A percentile compares a stretch with the other conserved stretches of the same genome.
phyloP scores from a whole-genome alignment of 2,888 invertebrate species.

The Acanthosepion lycidas region DNA sequence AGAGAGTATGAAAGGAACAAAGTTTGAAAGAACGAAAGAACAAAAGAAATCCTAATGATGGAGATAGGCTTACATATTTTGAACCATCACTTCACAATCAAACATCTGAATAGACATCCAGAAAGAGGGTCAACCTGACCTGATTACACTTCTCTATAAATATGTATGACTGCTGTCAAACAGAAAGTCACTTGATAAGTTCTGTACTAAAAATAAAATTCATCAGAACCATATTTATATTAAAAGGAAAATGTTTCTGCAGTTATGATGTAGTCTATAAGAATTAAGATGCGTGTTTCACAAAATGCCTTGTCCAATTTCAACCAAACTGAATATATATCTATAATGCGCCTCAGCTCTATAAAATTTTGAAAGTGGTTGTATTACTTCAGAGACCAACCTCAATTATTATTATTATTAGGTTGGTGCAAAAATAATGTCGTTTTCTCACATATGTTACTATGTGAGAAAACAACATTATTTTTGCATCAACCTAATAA shows the following conservation, averaged over 20 bases:
- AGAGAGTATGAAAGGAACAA: too few species aligned
- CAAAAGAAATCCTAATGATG: too few species aligned
- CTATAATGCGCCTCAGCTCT: neutral
- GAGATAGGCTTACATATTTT: neutral
- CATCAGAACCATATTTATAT: neutral
- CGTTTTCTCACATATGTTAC: too few species aligned
- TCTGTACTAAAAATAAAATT: constrained; percentile 14
- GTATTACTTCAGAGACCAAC: neutral
- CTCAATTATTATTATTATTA: neutral
- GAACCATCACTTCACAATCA: neutral
- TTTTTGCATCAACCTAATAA: too few species aligned
- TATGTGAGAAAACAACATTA: too few species aligned
- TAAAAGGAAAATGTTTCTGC: neutral
- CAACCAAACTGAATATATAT: neutral
- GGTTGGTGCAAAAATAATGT: too few species aligned
- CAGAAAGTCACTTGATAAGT: neutral
- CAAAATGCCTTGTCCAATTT: neutral
- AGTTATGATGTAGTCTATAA: neutral
- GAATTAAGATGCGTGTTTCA: neutral
- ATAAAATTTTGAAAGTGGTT: neutral
- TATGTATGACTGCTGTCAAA: neutral
- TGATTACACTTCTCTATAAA: neutral
- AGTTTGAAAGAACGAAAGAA: neutral
- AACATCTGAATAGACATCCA: neutral
- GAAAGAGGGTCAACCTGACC: neutral